phyloP scores from a whole-genome alignment of 2,888 invertebrate species.

The Campoplex nolae region DNA sequence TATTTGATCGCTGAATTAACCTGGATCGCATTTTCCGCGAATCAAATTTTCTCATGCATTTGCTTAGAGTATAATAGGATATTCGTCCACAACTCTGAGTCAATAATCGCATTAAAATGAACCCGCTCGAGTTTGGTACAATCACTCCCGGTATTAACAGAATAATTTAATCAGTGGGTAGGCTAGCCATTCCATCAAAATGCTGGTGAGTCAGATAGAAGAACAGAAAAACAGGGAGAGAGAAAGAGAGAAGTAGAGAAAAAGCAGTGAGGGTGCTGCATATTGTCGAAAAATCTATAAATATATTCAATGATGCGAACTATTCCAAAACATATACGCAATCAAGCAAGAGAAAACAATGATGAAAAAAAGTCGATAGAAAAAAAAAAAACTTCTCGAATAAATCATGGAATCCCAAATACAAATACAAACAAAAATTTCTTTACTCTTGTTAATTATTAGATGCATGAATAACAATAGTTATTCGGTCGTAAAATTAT shows the following conservation, averaged over 20 bases:
- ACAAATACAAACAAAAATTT: neutral
- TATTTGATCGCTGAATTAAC: neutral
- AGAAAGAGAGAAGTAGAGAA: neutral
- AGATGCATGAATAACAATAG: neutral
- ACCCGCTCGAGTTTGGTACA: constrained; percentile 39
- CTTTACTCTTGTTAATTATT: neutral
- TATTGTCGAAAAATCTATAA: constrained; percentile 16
- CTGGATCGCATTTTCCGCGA: neutral
- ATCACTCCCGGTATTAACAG: constrained; percentile 50
- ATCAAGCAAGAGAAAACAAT: neutral
- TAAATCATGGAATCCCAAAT: neutral
- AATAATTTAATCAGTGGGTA: constrained; percentile 57
- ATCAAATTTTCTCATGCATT: constrained; percentile 14
- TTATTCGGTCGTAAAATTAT: neutral
- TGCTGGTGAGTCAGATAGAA: neutral
- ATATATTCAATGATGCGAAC: neutral
- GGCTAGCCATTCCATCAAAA: constrained; percentile 9
- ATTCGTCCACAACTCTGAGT: constrained; percentile 13
- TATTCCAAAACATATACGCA: neutral
- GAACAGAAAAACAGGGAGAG: too few species aligned
- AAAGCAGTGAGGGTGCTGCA: neutral
- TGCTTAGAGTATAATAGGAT: neutral
- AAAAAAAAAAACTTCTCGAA: neutral
- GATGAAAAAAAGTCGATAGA: neutral
- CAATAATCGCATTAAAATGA: constrained; percentile 23